A percentile compares a stretch with the other conserved stretches of the same genome.
Evolutionary conservation across 2,888 invertebrate species (phyloP).

Genomic region (Carabus problematicus): DNA sequence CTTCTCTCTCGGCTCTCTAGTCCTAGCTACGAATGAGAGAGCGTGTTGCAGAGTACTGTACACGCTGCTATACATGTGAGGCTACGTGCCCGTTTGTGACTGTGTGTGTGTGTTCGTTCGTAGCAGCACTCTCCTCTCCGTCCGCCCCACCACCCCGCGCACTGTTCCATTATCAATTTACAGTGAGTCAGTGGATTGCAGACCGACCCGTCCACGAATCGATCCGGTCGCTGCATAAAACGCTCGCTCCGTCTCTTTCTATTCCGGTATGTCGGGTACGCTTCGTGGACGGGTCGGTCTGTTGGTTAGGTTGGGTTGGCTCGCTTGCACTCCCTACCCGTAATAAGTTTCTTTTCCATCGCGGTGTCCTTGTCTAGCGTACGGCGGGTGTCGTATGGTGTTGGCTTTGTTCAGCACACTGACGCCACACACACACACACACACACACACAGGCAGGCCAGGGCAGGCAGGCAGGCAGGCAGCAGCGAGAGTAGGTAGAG

Average conservation of each 20-base stretch:
- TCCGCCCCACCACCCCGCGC: neutral
- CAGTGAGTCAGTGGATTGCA: slow-evolving; percentile 61
- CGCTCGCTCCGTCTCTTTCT: slow-evolving; percentile 56
- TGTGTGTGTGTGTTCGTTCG: slow-evolving; percentile 4
- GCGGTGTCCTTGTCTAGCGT: slow-evolving; percentile 50
- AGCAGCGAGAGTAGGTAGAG: slow-evolving; percentile 55
- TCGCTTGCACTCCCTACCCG: slow-evolving; percentile 55
- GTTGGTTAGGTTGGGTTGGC: slow-evolving; percentile 60
- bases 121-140: neutral
- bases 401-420: too few relatives aligned
- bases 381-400: neutral
- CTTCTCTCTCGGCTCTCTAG: too few relatives aligned
- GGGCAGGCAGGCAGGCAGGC: too few relatives aligned
- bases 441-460: slow-evolving; percentile 28
- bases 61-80: too few relatives aligned
- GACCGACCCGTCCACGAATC: slow-evolving; percentile 55
- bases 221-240: slow-evolving; percentile 57
- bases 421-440: too few relatives aligned
- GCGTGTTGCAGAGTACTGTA: too few relatives aligned
- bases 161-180: slow-evolving; percentile 58
- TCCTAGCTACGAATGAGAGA: too few relatives aligned
- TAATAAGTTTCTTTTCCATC: slow-evolving; percentile 56
- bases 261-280: slow-evolving; percentile 61
- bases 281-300: slow-evolving; percentile 56
- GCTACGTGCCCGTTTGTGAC: neutral